Evolutionary conservation across 2,888 invertebrate species (phyloP).

Genomic region (Apamea epomidion): DNA sequence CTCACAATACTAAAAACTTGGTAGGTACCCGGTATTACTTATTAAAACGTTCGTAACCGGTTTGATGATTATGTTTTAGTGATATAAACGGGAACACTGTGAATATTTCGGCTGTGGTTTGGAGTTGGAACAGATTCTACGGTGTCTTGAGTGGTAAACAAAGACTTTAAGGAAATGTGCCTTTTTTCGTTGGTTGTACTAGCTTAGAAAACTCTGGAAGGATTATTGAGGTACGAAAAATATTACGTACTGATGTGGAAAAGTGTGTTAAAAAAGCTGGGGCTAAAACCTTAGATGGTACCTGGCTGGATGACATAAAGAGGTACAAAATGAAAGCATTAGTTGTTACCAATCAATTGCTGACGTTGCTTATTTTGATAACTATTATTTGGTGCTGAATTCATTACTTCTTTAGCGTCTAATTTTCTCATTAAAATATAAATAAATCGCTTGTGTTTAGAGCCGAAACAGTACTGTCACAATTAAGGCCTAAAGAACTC

Average conservation of each 20-base stretch:
- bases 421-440: background rate
- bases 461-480: background rate
- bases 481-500: background rate
- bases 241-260: background rate
- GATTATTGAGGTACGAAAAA: background rate
- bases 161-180: background rate
- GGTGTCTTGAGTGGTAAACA: background rate
- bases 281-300: background rate
- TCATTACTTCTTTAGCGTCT: background rate
- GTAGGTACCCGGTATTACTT: conserved; percentile 70
- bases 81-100: conserved; percentile 35
- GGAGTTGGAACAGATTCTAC: background rate
- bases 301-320: background rate
- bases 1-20: conserved; percentile 77
- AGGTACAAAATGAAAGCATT: background rate
- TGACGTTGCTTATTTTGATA: background rate
- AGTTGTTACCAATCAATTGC: background rate
- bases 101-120: conserved; percentile 15
- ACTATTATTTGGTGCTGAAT: background rate
- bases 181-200: background rate
- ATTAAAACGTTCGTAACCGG: conserved; percentile 71
- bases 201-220: background rate
- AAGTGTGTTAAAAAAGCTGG: background rate
- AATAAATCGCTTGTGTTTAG: background rate
- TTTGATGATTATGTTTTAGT: conserved; percentile 56